These are phyloP conservation scores for Hormaphis cornu DNA, from an alignment of 1,140 invertebrate genomes.

Conservation along the genomic window DNA sequence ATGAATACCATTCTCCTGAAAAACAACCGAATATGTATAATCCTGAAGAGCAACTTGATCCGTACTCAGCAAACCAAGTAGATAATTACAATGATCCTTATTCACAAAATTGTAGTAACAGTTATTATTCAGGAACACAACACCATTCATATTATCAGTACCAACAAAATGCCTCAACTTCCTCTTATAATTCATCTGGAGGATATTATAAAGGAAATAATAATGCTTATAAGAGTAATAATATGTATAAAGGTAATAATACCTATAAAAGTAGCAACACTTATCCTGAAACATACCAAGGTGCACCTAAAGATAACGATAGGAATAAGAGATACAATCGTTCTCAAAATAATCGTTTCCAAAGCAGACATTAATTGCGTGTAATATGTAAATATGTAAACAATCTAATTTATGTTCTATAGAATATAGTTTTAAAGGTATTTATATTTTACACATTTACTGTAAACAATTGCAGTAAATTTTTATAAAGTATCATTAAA, in stretches of 20 bases:
- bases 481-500: no score
- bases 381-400: background rate
- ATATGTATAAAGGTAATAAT: background rate
- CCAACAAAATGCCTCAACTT: background rate
- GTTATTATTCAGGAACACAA: constrained; percentile 1
- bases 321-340: background rate
- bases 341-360: constrained; percentile 10
- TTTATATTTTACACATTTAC: no score
- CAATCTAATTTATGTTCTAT: no score
- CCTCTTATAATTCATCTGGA: background rate
- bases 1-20: no score
- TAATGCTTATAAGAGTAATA: background rate
- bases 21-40: no score
- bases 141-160: constrained; percentile 1
- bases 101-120: background rate
- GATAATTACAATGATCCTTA: constrained; percentile 16
- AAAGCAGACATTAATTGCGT: background rate
- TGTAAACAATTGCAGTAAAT: no score
- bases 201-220: constrained; percentile 16
- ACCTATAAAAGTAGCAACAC: background rate
- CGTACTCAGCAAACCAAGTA: constrained; percentile 1
- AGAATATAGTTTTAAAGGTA: no score
- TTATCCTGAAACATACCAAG: constrained; percentile 7
- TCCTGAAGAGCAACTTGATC: constrained; percentile 1
- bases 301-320: constrained; percentile 1